Evolutionary conservation across 2,797 vertebrate species (phyloP).

Genomic region (Selene dorsalis): DNA sequence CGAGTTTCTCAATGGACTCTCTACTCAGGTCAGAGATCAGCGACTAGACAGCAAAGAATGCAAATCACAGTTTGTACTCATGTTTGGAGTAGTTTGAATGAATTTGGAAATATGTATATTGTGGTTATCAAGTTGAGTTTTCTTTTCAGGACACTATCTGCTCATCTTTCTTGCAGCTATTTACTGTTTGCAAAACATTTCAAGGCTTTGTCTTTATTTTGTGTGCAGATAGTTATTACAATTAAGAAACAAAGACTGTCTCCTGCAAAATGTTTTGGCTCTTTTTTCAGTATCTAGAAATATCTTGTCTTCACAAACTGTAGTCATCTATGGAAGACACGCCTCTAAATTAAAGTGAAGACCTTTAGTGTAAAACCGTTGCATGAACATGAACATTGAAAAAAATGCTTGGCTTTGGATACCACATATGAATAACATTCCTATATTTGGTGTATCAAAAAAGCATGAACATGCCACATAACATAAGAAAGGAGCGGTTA

Average conservation of each 20-base stretch:
- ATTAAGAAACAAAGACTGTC: constrained; percentile 2
- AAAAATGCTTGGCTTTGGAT: neutral
- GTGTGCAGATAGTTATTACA: neutral
- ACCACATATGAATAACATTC: neutral
- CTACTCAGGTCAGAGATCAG: constrained; percentile 86
- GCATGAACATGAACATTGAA: neutral
- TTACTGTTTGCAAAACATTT: constrained; percentile 23
- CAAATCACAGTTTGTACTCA: constrained; percentile 23
- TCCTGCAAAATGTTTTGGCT: neutral
- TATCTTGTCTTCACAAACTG: constrained; percentile 1
- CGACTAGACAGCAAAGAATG: constrained; percentile 70
- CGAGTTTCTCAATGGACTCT: constrained; percentile 85
- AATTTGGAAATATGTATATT: constrained; percentile 1
- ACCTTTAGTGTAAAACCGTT: neutral
- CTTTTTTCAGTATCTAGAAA: constrained; percentile 7
- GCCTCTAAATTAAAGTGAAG: neutral
- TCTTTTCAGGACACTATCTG: constrained; percentile 31
- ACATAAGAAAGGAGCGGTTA: neutral
- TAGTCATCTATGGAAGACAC: neutral
- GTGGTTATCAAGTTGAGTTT: constrained; percentile 19
- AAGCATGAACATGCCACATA: neutral
- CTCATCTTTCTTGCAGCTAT: neutral
- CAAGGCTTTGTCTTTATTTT: constrained; percentile 12
- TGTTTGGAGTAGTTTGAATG: constrained; percentile 11
- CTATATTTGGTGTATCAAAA: neutral